phyloP scores from a whole-genome alignment of 2,797 vertebrate genomes.

The Peromyscus attwateri region DNA sequence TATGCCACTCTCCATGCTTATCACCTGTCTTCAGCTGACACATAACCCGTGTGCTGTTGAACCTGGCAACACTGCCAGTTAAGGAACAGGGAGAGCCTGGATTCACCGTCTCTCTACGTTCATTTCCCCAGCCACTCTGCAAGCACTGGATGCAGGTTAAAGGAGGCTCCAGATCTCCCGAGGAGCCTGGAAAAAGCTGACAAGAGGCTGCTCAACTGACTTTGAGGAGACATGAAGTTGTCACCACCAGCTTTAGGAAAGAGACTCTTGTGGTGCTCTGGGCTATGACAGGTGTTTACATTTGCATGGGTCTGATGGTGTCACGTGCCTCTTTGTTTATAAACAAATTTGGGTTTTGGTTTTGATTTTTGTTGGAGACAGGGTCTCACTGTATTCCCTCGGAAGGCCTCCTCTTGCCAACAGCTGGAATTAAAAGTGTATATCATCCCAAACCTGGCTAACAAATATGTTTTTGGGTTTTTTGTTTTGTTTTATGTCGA shows the following conservation, averaged over 20 bases:
- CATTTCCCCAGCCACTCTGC: neutral
- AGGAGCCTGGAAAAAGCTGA: slow-evolving; percentile 24
- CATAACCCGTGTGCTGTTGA: neutral
- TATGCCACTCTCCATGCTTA: neutral
- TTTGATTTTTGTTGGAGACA: neutral
- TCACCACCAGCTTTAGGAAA: slow-evolving; percentile 53
- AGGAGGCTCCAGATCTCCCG: neutral
- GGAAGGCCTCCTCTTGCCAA: neutral
- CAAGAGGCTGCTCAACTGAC: neutral
- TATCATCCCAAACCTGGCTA: neutral
- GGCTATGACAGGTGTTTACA: neutral
- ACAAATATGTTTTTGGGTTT: neutral
- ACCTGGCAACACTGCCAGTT: neutral
- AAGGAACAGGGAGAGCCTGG: neutral
- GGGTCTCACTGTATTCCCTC: neutral
- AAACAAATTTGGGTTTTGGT: slow-evolving; percentile 36
- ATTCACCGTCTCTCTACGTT: neutral
- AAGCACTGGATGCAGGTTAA: neutral
- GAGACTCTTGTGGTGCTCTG: neutral
- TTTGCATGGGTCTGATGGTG: slow-evolving; percentile 9
- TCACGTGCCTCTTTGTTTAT: slow-evolving; percentile 47
- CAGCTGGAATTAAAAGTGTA: no score
- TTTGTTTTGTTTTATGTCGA: neutral
- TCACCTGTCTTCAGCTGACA: neutral
- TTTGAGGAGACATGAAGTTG: neutral